Evolutionary conservation across 1,140 invertebrate genomes (phyloP), one percentile per base, ranked within the genome.

Genomic region (Pseudomyrmex flavicornis): DNA sequence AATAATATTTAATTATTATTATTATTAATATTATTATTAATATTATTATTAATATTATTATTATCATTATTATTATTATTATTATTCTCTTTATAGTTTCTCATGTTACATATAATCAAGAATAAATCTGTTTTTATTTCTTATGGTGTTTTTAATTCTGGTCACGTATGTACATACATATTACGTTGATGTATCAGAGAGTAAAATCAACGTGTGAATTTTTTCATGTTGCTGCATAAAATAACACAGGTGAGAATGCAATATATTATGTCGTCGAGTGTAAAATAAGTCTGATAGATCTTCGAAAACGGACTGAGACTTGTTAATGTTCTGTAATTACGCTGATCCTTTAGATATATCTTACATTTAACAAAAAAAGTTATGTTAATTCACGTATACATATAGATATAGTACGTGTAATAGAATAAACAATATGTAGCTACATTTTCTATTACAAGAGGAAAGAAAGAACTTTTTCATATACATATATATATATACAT

Each of bases 21-120:
- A 35, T 35, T 35, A 26, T 26, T 26, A 26, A 2, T 26, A 26
- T 2, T 26, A 35, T 35, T 35, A 35, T 35, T 35, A 35, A 5
- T 35, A 35, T 5, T 35, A 35, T 7, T 0, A 35, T 35, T 35
- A 35, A 0, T 0, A 35, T 35, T 35, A 35, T 35, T 0, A 35
- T 35, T 35, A 17, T 17, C 0, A 35, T 35, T 1, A 35, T 35
- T 35, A 5, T 35, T 1, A 35, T 35, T 35, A 5, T 35, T 35
- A 93, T 91, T 92, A 91, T 93, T 92, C 92, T 93, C 92, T 92
- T 92, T 93, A 93, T 92, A 93, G 88, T 90, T 89, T 89, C 89
- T 89, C 89, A 91, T 91, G 92, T 93, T 93, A 80, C 26, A 93
- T 35, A 35, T 35, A 35, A 35, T 91, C 85, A 89, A 91, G 69